phyloP scores from a whole-genome alignment of 2,113 vertebrate genomes.

The Brachirus orientalis region DNA sequence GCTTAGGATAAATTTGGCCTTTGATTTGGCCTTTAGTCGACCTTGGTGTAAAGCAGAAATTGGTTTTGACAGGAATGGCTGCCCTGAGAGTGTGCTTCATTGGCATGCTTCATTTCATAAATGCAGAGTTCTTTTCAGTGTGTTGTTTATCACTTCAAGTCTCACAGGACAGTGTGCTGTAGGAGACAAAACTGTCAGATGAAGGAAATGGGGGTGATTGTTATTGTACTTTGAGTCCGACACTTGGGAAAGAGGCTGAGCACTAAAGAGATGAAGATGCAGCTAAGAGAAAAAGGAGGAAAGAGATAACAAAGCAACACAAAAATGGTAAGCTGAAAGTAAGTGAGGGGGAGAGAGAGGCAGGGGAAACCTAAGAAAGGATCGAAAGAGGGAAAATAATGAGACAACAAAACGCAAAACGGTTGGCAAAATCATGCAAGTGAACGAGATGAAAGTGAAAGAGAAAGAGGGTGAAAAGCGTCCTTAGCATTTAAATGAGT shows the following conservation, averaged over 20 bases:
- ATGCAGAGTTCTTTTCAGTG: slow-evolving; percentile 43
- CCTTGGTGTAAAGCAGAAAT: slow-evolving; percentile 56
- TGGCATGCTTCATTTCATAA: slow-evolving; percentile 65
- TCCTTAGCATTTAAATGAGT: slow-evolving; percentile 72
- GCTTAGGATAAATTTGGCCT: slow-evolving; percentile 35
- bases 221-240: slow-evolving; percentile 44
- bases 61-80: slow-evolving; percentile 55
- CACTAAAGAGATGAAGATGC: slow-evolving; percentile 2
- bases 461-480: slow-evolving; percentile 35
- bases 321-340: slow-evolving; percentile 17
- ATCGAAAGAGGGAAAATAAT: slow-evolving; percentile 25
- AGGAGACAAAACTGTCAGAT: slow-evolving; percentile 39
- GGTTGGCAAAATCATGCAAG: slow-evolving; percentile 37
- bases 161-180: neutral
- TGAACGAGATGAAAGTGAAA: slow-evolving; percentile 40
- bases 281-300: slow-evolving; percentile 16
- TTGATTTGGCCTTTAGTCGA: slow-evolving; percentile 44
- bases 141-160: slow-evolving; percentile 36
- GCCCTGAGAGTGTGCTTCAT: slow-evolving; percentile 55
- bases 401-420: slow-evolving; percentile 46
- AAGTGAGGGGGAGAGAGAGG: neutral
- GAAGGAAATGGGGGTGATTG: slow-evolving; percentile 44
- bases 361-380: neutral
- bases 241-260: slow-evolving; percentile 1
- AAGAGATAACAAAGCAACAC: slow-evolving; percentile 11